Evolutionary conservation across 2,888 invertebrate species (phyloP).

Genomic region (Trissolcus brochymenae): DNA sequence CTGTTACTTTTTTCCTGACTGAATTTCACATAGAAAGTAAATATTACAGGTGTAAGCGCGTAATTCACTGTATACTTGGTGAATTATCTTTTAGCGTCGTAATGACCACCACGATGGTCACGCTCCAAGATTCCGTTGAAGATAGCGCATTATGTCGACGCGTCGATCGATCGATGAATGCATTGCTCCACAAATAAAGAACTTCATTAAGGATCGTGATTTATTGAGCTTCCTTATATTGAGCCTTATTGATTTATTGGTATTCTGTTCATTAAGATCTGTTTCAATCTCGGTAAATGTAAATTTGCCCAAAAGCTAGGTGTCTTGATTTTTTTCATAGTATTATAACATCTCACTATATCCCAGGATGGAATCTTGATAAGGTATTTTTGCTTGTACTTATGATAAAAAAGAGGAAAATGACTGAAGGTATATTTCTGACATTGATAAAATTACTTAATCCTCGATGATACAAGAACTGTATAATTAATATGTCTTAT

Average conservation of each 20-base stretch:
- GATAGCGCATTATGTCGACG: constrained; percentile 51
- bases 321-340: too few species aligned
- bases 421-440: background rate
- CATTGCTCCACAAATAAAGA: constrained; percentile 38
- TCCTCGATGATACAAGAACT: constrained; percentile 13
- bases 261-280: background rate
- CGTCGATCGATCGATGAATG: constrained; percentile 55
- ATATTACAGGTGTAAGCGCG: constrained; percentile 51
- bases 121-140: constrained; percentile 39
- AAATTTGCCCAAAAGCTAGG: too few species aligned
- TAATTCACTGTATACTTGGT: constrained; percentile 32
- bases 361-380: background rate
- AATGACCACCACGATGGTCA: constrained; percentile 50
- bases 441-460: constrained; percentile 16
- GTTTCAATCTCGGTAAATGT: background rate
- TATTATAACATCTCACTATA: too few species aligned
- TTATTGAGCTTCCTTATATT: constrained; percentile 16
- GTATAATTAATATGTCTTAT: constrained; percentile 17
- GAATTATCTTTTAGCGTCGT: constrained; percentile 38
- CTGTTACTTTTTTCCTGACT: background rate
- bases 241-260: background rate
- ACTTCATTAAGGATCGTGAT: constrained; percentile 40
- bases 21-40: background rate
- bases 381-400: background rate
- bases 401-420: background rate